Base-by-base conservation (phyloP, 2,888 invertebrate species). In the Drosophila koepferae region DNA sequence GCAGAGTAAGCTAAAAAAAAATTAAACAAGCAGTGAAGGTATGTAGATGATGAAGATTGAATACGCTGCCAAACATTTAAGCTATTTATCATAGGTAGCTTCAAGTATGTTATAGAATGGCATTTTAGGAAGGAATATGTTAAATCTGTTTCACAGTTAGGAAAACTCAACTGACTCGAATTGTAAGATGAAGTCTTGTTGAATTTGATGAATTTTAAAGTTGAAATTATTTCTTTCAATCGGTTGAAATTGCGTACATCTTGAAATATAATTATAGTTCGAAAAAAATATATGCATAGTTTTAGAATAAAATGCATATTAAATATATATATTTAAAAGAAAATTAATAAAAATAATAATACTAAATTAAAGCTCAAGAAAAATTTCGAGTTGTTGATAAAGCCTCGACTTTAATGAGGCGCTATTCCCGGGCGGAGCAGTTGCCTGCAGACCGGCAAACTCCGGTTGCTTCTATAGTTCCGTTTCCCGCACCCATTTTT, bases 1-100 rank as follows among this genome's bases (percentile, higher is more conserved):
- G 87, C 88, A 72, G 41, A 65, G 70, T 51, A 68, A 40, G 49
- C 81, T 78, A 43, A 74, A 70, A 74, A 70, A 79, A 61, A 60
- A 16, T 14, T 64, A 58, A 48, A 31, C 34, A 20, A 16, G 6
- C 31, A 43, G 14, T 8, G 54, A 44, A 44, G 44, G 44, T 36
- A 44, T 44, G 16, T 18, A 38, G 0, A 14, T 31, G 58, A 44
- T 36, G 34, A 48, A 61, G 36, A 18, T 58, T 44, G 34, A 44
- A 58, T 44, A 36, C 58, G 36, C 44, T 23, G 34, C 18, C 16
- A 34, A 34, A 20, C 3, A 16, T 31, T 34, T 43, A 40, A 20
- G 12, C 31, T 34, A 49, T 49, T 49, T 49, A 12, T 34, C 31
- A 34, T 49, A 49, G n/a, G 49, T 31, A 10, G 16, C 23, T 5